Evolutionary conservation across 2,113 vertebrate genomes (phyloP).

Genomic region (Pluvialis apricaria): DNA sequence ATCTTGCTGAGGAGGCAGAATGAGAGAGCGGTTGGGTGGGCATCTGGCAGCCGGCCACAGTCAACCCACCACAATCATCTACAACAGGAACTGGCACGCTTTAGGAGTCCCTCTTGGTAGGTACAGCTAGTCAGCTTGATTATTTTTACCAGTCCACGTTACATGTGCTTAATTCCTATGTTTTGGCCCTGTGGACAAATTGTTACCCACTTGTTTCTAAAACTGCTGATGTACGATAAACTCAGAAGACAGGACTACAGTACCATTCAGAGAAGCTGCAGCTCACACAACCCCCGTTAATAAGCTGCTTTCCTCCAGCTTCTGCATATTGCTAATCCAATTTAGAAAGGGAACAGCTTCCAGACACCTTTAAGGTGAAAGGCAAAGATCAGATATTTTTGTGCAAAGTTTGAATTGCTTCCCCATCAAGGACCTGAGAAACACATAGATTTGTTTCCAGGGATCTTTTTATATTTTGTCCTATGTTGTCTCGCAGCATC

Average conservation of each 20-base stretch:
- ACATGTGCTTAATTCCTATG: background rate
- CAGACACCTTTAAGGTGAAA: background rate
- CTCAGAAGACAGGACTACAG: background rate
- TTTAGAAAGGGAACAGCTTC: background rate
- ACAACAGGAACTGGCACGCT: background rate
- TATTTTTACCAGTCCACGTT: background rate
- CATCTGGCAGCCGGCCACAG: fast-evolving
- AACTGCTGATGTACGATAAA: background rate
- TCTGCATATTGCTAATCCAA: background rate
- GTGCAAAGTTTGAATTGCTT: background rate
- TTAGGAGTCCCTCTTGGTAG: background rate
- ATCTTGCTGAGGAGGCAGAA: background rate
- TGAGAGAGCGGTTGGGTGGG: background rate
- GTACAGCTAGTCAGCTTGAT: background rate
- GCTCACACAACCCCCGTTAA: background rate
- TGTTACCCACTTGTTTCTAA: background rate
- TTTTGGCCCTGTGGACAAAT: background rate
- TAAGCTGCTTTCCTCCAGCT: background rate
- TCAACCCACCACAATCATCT: background rate
- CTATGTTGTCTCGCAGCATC: background rate
- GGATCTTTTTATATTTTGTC: background rate
- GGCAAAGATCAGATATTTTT: background rate
- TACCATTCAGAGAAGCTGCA: background rate
- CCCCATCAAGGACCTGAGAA: background rate
- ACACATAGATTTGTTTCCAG: background rate